Base-by-base conservation (phyloP, 2,888 invertebrate species). In the Molanna angustata region DNA sequence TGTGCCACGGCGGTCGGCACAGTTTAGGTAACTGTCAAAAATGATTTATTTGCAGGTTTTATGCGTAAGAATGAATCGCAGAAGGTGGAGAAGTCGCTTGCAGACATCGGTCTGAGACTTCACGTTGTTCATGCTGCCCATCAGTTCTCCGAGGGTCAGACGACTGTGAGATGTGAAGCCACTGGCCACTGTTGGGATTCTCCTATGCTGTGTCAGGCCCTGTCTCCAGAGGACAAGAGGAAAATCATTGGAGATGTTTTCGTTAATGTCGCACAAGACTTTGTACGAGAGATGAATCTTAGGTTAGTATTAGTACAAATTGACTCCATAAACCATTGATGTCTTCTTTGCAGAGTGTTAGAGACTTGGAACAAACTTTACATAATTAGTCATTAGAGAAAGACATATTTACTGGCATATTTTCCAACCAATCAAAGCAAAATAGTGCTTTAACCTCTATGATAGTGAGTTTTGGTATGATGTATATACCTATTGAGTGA, bases 171-270 rank as follows among this genome's bases (percentile, higher is more conserved):
- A 4, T 49, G 86, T 61, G 78, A 84, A 58, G 66, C 73, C 19
- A 49, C 52, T 1, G 55, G 57, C 0, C 72, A 76, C 48, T 6
- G 63, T 64, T 78, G 73, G 48, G 80, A 80, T 69, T 94, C 95
- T 33, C 87, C 89, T 66, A 86, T 90, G 80, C 77, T 95, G 47
- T 92, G 91, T 68, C 86, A 87, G 73, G 84, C 90, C 14, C 78
- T 83, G n/a, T 85, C 90, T 71, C 99, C 99, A 0, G 99, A 99
- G 74, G 94, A 96, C 70, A 99, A 99, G 69, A 84, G 99, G 58
- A 93, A 93, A 78, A 97, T 99, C 66, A 99, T 99, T 67, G 99
- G 99, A 14, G 98, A 99, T 74, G 93, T 97, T 49, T 99, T 99
- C 77, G 94, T 99, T 58, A 86, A 88, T 74, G 85, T 95, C 64